These are phyloP conservation scores for Mycalesis mineus DNA, from an alignment of 2,888 invertebrate genomes.

Conservation along the genomic window DNA sequence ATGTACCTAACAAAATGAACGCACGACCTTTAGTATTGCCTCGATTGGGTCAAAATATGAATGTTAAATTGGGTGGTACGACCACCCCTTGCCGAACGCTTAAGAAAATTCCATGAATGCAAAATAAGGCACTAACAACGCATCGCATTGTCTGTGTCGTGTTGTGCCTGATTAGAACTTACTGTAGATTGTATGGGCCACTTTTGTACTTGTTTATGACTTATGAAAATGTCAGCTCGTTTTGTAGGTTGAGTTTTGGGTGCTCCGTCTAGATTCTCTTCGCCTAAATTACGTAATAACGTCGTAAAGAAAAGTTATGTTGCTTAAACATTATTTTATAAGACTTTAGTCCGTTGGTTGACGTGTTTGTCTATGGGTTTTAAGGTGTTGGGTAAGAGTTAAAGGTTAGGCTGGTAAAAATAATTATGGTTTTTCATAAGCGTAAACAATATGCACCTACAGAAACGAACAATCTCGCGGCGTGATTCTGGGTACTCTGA, in stretches of 20 bases:
- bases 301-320: too few species aligned
- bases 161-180: constrained; percentile 61
- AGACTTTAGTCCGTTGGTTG: too few species aligned
- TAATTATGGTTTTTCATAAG: too few species aligned
- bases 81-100: constrained; percentile 59
- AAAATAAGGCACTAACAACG: constrained; percentile 66
- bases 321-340: too few species aligned
- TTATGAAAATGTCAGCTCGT: constrained; percentile 27
- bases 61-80: constrained; percentile 68
- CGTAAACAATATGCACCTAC: too few species aligned
- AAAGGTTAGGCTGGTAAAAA: too few species aligned
- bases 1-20: constrained; percentile 31
- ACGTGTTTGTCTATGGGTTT: too few species aligned
- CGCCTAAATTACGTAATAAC: neutral
- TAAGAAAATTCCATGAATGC: constrained; percentile 75
- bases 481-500: too few species aligned
- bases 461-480: too few species aligned
- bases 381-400: too few species aligned
- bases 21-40: constrained; percentile 63
- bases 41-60: constrained; percentile 71
- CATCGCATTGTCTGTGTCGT: constrained; percentile 56
- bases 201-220: constrained; percentile 32
- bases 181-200: constrained; percentile 40
- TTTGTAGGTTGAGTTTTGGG: constrained; percentile 7
- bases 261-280: neutral